A percentile compares a stretch with the other conserved stretches of the same genome.
Conservation (phyloP, 2,113 vertebrate species). For the Malaclemys terrapin region DNA sequence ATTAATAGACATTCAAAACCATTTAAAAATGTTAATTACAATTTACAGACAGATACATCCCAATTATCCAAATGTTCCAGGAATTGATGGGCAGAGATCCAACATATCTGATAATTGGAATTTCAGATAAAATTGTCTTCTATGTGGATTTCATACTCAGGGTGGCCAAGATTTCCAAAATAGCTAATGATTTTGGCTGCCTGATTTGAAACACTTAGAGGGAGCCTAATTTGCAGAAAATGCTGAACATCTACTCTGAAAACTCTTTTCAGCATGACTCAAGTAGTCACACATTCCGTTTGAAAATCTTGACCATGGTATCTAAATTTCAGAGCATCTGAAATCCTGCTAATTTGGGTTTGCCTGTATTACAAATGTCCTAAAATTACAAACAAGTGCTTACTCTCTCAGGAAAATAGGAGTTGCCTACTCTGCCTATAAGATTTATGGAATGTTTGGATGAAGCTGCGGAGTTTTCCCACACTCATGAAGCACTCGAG, state of each 20-base stretch:
- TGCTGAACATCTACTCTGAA: not conserved
- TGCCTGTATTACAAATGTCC: not conserved
- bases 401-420: not conserved
- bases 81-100: not conserved
- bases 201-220: not conserved
- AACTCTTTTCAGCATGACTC: not conserved
- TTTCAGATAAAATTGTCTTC: not conserved
- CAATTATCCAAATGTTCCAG: not conserved
- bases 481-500: not conserved
- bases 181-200: not conserved
- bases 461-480: not conserved
- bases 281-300: not conserved
- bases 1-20: not conserved
- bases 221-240: not conserved
- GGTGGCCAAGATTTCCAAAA: not conserved
- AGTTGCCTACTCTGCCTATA: not conserved
- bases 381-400: not conserved
- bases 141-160: not conserved
- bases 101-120: not conserved
- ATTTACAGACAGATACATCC: constrained; percentile 21
- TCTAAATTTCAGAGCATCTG: not conserved
- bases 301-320: not conserved
- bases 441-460: not conserved
- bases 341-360: not conserved
- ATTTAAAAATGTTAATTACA: not conserved